Evolutionary conservation across 1,140 invertebrate species (phyloP), one percentile per base, ranked within the genome.

Genomic region (Thrips palmi): DNA sequence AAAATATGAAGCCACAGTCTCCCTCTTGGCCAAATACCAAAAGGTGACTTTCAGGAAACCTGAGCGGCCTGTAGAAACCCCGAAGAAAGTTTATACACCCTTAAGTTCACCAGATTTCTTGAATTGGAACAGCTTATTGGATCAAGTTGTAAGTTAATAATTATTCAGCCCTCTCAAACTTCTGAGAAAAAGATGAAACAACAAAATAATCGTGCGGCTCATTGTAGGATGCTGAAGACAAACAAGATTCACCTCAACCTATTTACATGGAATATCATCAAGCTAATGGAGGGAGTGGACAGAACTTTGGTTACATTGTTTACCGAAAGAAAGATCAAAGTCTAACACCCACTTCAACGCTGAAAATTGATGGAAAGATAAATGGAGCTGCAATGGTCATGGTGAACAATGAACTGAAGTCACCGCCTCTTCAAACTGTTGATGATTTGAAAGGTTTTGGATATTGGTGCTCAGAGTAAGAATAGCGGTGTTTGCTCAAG

Each of bases 221-320:
- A n/a, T n/a, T n/a, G n/a, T n/a, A n/a, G n/a, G n/a, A n/a, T n/a
- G n/a, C n/a, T n/a, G n/a, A n/a, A n/a, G n/a, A n/a, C n/a, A n/a
- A n/a, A n/a, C n/a, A n/a, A 12, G 24, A 28, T 12, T 30, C 32
- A 12, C 19, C 49, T 24, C 42, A 46, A 19, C 29, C 54, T 10
- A 27, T 59, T 2, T 45, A 57, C 14, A 74, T 74, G 70, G 70
- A 74, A 49, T 47, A 56, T 33, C 49, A 71, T n/a, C 49, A 57
- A n/a, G 60, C 68, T n/a, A 64, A 68, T 44, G 53, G 60, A 33
- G 53, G 53, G 6, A 59, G 53, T 45, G 64, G 63, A 1, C 70
- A 73, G 51, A 62, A 60, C 39, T 68, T 66, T 48, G 71, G 71
- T 0, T 71, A 66, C 43, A 60, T 69, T 37, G 36, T 15, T 33